Evolutionary conservation across 92 coral and sea anemone species (phyloP), one percentile per base, ranked within the genome.

Genomic region (Epizoanthus stellaris): DNA sequence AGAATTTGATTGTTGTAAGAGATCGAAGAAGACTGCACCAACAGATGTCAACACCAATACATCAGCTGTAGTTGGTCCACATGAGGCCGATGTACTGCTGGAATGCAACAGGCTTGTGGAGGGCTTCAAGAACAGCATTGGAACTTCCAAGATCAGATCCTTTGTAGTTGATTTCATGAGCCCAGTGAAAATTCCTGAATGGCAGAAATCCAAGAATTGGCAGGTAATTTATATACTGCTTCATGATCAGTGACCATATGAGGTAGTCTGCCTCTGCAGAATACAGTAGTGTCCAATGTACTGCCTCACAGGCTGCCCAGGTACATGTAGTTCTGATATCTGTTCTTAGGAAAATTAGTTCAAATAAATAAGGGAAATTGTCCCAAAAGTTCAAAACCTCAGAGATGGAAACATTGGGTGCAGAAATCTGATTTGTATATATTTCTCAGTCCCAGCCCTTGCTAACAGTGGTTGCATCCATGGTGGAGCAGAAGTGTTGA

Each of bases 141-240:
- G 98, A 61, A 80, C 86, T 17, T 90, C 94, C 6, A 95, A 85
- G 80, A 86, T 92, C 72, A 90, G 85, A 80, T 89, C 92, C 49
- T 89, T 91, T 38, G 90, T 97, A 52, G 77, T 73, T 47, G 95
- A 91, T 21, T 87, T 96, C 3, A 76, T 96, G 42, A 92, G 98
- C 40, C 85, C 93, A 20, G 90, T 97, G 19, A 91, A 86, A 75
- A 91, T 95, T 53, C 99, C 99, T 57, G 93, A 86, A 23, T 97
- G 99, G 99, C 99, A 97, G 79, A 95, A 88, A 52, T 95, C 99
- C 25, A 90, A 86, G 70, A 84, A 88, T 74, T 94, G 98, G 98
- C 76, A 86, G 91, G 98, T 94, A 74, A 8, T 30, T 57, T 70
- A 40, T 1, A 40, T 13, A 9, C 36, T 30, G 36, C 36, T 30